Conservation (phyloP, 2,113 vertebrate species). For the Platysteira castanea region DNA sequence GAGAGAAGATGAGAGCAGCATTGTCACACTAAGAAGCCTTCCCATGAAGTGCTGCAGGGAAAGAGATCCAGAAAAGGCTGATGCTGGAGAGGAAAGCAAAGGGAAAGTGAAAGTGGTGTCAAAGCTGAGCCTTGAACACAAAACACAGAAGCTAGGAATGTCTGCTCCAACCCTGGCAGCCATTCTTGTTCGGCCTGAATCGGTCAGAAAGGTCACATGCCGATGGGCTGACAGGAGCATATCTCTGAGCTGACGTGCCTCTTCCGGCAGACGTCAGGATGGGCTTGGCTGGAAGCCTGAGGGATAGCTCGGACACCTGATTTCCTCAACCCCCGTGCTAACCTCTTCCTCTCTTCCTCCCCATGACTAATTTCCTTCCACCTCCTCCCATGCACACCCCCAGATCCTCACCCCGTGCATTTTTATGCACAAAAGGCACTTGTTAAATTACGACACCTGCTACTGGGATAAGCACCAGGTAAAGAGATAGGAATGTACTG, state of each 20-base stretch:
- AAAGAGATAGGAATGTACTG: background rate
- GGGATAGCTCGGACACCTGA: background rate
- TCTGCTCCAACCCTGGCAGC: background rate
- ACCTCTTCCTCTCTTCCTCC: constrained; percentile 46
- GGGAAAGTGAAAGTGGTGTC: constrained; percentile 22
- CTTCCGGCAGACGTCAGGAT: background rate
- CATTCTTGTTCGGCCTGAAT: background rate
- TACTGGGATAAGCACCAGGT: background rate
- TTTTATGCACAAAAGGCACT: background rate
- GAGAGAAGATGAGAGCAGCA: background rate
- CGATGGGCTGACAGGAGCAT: background rate
- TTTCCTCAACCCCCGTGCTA: background rate
- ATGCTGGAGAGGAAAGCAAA: background rate
- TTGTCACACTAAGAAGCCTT: background rate
- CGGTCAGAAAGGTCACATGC: background rate
- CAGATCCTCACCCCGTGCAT: background rate
- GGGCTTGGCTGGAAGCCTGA: background rate
- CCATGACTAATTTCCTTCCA: constrained; percentile 43
- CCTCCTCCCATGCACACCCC: background rate
- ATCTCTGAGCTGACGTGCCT: background rate
- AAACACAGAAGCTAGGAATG: background rate
- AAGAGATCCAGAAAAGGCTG: background rate
- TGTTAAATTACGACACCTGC: background rate
- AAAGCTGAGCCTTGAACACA: background rate
- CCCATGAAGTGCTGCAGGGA: background rate